phyloP scores from a whole-genome alignment of 2,113 vertebrate species.

The Amia ocellicauda region DNA sequence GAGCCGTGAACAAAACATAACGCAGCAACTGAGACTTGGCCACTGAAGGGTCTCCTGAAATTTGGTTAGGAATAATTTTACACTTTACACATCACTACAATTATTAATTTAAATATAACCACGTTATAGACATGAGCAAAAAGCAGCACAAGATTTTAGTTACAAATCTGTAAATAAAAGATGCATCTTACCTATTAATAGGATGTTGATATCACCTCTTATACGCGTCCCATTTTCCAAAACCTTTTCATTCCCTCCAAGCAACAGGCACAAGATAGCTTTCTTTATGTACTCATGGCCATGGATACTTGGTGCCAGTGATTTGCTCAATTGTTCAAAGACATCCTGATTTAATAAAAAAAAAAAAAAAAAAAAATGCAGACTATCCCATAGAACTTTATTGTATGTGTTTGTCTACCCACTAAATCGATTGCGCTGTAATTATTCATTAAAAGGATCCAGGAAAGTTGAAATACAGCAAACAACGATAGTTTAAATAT shows the following conservation, averaged over 20 bases:
- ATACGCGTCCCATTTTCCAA: slow-evolving; percentile 65
- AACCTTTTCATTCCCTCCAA: slow-evolving; percentile 73
- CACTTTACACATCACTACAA: too few species aligned
- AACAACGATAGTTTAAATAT: too few species aligned
- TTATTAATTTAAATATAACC: too few species aligned
- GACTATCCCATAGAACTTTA: too few species aligned
- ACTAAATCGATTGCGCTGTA: too few species aligned
- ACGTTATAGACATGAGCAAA: neutral
- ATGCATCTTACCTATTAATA: slow-evolving; percentile 70
- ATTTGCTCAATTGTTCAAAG: slow-evolving; percentile 75
- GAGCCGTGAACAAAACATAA: slow-evolving; percentile 57
- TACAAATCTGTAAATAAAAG: neutral
- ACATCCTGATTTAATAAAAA: slow-evolving; percentile 60
- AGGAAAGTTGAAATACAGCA: too few species aligned
- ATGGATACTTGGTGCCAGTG: slow-evolving; percentile 70
- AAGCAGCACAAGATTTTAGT: too few species aligned
- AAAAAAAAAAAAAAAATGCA: slow-evolving; percentile 64
- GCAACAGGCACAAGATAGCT: slow-evolving; percentile 68
- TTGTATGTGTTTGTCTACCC: too few species aligned
- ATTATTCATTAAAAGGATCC: too few species aligned
- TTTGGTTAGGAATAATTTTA: slow-evolving; percentile 19
- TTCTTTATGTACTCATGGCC: slow-evolving; percentile 76
- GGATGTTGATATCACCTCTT: slow-evolving; percentile 76
- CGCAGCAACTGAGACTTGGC: slow-evolving; percentile 55
- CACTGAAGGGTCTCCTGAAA: slow-evolving; percentile 45